Percentiles rank a stretch among this genome's conserved stretches.
These are phyloP conservation scores for Polyommatus iphigenia DNA, from an alignment of 2,888 invertebrate species.

Conservation along the genomic window DNA sequence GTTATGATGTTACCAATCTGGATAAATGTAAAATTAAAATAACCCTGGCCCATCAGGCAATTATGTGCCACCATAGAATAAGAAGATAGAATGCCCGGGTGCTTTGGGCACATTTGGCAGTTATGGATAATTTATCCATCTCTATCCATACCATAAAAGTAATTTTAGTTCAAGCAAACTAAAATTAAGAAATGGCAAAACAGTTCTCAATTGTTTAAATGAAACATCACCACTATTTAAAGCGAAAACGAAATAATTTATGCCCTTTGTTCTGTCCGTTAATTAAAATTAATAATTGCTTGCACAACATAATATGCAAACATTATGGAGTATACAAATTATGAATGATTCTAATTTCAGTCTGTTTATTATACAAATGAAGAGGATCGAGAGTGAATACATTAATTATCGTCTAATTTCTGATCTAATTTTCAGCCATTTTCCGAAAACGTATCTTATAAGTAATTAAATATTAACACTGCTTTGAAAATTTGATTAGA, in stretches of 20 bases:
- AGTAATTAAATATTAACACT: background rate
- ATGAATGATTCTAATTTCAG: conserved; percentile 26
- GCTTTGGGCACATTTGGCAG: too few species aligned
- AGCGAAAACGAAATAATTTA: background rate
- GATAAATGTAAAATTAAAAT: too few species aligned
- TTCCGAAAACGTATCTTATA: background rate
- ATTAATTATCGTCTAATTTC: background rate
- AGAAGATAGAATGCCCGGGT: too few species aligned
- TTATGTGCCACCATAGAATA: background rate
- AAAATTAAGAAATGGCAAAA: background rate
- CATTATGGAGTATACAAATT: conserved; percentile 15
- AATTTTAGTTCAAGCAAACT: background rate
- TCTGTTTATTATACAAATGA: conserved; percentile 24
- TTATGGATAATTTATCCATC: too few species aligned
- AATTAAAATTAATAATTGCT: conserved; percentile 30
- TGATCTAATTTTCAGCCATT: background rate
- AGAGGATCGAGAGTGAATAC: conserved; percentile 5
- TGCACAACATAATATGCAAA: conserved; percentile 27
- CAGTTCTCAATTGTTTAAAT: background rate
- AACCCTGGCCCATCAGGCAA: too few species aligned
- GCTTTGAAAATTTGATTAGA: background rate
- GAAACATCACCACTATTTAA: background rate
- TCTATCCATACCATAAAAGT: too few species aligned
- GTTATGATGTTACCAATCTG: too few species aligned
- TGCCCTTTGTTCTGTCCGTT: conserved; percentile 21